Evolutionary conservation across 2,888 invertebrate genomes (phyloP), one percentile per base, ranked within the genome.

Genomic region (Drosophila paramelanica): DNA sequence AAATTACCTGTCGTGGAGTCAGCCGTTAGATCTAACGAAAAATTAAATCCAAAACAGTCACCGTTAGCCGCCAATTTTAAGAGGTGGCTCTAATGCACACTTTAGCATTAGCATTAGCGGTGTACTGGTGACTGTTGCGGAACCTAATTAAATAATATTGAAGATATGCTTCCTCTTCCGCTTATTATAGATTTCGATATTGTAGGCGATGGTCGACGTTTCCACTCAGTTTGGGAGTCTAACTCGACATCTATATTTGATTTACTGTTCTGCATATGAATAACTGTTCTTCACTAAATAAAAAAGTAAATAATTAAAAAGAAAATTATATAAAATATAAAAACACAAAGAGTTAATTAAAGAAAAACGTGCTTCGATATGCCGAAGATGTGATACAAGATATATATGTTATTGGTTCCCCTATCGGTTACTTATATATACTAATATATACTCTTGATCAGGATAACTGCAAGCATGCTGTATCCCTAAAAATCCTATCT

Each of bases 281-380:
- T 66, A 23, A 31, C 31, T 31, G 33, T 6, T n/a, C 52, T 43
- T 71, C 51, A 71, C 71, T 71, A 66, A 58, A 72, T 65, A 36
- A 47, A 14, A 46, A 59, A 55, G 25, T 47, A 58, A 65, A 46
- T 31, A 0, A 65, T 42, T 31, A 0, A 33, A 56, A 57, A 31
- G 1, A 55, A 41, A 70, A 46, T 43, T 39, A 51, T 27, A 43
- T 3, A 47, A 47, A 41, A 33, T 5, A 61, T 33, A n/a, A 62
- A 58, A 41, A 41, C 17, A 56, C 25, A 41, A 51, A 25, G 23
- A 25, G 31, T 27, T 51, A 36, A 51, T 14, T 33, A 25, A 47
- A 42, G 3, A 10, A 14, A 46, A 14, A 0, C 17, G 31, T 31
- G 17, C 11, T 14, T 17, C 14, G 47, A 11, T 2, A 7, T 45